Conservation (phyloP, 2,888 invertebrate species). For the Notocelia uddmanniana region DNA sequence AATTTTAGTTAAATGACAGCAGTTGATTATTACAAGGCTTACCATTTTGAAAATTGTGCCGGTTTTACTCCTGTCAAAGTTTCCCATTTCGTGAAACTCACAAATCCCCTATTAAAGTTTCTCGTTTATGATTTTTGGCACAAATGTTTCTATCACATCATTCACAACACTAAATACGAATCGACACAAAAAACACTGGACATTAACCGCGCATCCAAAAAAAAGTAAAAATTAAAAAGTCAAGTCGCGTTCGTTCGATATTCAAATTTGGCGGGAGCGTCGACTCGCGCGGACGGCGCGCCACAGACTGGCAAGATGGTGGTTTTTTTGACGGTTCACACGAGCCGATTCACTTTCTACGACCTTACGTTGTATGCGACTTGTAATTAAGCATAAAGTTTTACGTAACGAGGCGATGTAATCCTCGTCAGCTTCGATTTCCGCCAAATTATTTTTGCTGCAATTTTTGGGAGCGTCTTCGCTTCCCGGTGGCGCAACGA, state of each 20-base stretch:
- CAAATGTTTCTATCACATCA: slow-evolving; percentile 75
- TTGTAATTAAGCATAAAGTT: slow-evolving; percentile 82
- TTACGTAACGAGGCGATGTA: slow-evolving; percentile 82
- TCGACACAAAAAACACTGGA: slow-evolving; percentile 62
- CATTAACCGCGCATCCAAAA: slow-evolving; percentile 65
- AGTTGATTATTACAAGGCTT: slow-evolving; percentile 57
- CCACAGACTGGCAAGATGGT: slow-evolving; percentile 83
- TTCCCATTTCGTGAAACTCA: slow-evolving; percentile 71
- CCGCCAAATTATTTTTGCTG: slow-evolving; percentile 61
- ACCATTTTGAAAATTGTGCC: slow-evolving; percentile 75
- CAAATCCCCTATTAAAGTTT: slow-evolving; percentile 63
- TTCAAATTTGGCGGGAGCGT: slow-evolving; percentile 79
- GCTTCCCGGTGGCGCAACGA: slow-evolving; percentile 39
- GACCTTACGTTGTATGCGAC: slow-evolving; percentile 84
- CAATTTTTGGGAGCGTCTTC: slow-evolving; percentile 46
- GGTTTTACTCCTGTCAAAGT: slow-evolving; percentile 70
- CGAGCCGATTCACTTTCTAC: slow-evolving; percentile 86
- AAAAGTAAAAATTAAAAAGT: slow-evolving; percentile 56
- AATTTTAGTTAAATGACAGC: not conserved
- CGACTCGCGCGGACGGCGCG: slow-evolving; percentile 75
- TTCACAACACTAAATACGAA: slow-evolving; percentile 69
- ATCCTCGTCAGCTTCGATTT: slow-evolving; percentile 72
- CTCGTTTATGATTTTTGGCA: slow-evolving; percentile 54
- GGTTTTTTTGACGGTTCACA: slow-evolving; percentile 85
- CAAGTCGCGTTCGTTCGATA: slow-evolving; percentile 63